Evolutionary conservation across 1,140 invertebrate species (phyloP).

Genomic region (Maconellicoccus hirsutus): DNA sequence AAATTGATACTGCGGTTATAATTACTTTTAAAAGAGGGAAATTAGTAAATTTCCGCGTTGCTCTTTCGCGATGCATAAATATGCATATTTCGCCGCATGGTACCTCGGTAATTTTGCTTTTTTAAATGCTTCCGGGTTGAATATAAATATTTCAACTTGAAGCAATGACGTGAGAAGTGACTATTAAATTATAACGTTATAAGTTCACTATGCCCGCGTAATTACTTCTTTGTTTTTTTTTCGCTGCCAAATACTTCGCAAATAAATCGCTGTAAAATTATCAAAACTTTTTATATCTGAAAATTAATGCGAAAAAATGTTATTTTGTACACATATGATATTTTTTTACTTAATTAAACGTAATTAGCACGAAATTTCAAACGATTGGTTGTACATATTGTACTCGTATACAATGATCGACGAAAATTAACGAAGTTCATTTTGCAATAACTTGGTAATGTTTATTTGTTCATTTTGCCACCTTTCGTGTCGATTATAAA

Average conservation of each 20-base stretch:
- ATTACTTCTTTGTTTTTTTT: background rate
- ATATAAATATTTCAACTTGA: background rate
- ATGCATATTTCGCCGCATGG: slow-evolving; percentile 7
- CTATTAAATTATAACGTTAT: background rate
- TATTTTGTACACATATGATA: too few relatives aligned
- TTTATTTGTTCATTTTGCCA: too few relatives aligned
- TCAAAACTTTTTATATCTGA: background rate
- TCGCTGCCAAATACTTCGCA: background rate
- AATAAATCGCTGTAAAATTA: background rate
- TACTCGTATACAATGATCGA: too few relatives aligned
- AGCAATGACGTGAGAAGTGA: background rate
- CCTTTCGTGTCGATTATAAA: too few relatives aligned
- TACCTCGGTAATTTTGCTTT: slow-evolving; percentile 4
- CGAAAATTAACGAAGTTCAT: too few relatives aligned
- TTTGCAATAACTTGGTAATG: too few relatives aligned
- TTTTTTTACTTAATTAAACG: too few relatives aligned
- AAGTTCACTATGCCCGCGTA: background rate
- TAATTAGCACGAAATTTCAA: too few relatives aligned
- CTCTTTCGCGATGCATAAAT: background rate
- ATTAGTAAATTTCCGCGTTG: background rate
- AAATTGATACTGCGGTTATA: background rate
- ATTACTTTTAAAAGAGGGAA: slow-evolving; percentile 4
- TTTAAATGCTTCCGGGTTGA: background rate
- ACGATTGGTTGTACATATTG: too few relatives aligned
- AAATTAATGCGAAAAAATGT: too few relatives aligned